Evolutionary conservation across 2,113 vertebrate genomes (phyloP).

Genomic region (Ia io): DNA sequence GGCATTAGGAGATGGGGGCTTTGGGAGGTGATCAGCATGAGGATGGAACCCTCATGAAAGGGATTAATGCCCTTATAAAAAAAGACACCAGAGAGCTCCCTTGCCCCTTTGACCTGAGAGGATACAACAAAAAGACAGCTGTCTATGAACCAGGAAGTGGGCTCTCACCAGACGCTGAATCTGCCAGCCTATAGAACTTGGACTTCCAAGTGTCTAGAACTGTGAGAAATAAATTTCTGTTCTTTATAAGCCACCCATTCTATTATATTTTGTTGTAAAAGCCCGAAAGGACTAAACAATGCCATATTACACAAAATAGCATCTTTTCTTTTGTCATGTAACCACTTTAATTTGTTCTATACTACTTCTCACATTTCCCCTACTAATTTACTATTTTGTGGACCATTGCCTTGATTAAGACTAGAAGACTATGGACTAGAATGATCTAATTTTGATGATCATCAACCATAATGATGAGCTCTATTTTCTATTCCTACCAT

Average conservation of each 20-base stretch:
- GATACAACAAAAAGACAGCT: background rate
- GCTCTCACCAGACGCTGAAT: background rate
- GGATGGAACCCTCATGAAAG: background rate
- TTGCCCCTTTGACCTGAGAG: background rate
- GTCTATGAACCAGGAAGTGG: background rate
- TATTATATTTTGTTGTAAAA: background rate
- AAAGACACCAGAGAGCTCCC: background rate
- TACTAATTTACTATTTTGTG: background rate
- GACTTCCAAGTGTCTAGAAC: background rate
- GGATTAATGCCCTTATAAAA: background rate
- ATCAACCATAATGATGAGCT: background rate
- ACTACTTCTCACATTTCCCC: background rate
- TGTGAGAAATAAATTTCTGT: background rate
- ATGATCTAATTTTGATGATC: slow-evolving; percentile 12
- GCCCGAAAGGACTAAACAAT: background rate
- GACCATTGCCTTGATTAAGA: background rate
- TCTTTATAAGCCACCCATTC: background rate
- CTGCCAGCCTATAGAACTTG: background rate
- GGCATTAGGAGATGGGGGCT: background rate
- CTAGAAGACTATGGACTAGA: background rate
- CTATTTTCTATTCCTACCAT: background rate
- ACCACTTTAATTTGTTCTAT: background rate
- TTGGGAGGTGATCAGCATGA: background rate
- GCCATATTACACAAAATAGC: background rate
- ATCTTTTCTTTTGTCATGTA: background rate